Evolutionary conservation across 2,113 vertebrate species (phyloP), one percentile per base, ranked within the genome.

Genomic region (Barbus barbus): DNA sequence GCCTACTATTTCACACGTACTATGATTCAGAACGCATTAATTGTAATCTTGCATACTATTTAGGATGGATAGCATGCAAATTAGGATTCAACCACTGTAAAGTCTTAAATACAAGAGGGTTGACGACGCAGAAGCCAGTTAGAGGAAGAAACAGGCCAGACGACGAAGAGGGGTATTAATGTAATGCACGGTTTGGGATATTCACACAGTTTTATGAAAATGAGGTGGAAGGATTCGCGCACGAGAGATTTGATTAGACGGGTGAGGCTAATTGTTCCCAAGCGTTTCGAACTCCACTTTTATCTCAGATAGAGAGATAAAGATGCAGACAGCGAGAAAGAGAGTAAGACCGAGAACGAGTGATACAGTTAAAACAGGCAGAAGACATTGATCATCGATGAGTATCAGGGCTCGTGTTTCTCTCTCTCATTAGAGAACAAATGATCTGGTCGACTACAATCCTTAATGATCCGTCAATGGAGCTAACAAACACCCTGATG

Each of bases 211-310:
- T 81, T 86, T 82, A 85, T 79, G 84, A 88, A 90, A 90, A 90
- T 82, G 84, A 88, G 80, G 78, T 46, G 78, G 81, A 83, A 86
- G 74, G 88, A 92, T 87, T 88, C 76, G 78, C 84, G 76, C 75
- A 85, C 65, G 71, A 28, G 89, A 86, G 88, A 91, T 89, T 89
- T 83, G 82, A 90, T 88, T 88, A 90, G 84, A 91, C 77, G 86
- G 85, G 86, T 26, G 81, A 90, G 85, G 89, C 91, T 91, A 95
- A 97, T 0, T 96, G 94, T 91, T 97, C 97, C 20, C 94, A 96
- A 90, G 95, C 93, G 91, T 96, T 94, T 78, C 92, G 94, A 0
- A 94, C 95, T 81, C 92, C 89, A 79, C 95, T 95, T 12, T 97
- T 95, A 33, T 97, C 96, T 96, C 87, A 0, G 28, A 53, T 41